Conservation (phyloP, 2,797 vertebrate genomes). For the Syndactyla subalaris region DNA sequence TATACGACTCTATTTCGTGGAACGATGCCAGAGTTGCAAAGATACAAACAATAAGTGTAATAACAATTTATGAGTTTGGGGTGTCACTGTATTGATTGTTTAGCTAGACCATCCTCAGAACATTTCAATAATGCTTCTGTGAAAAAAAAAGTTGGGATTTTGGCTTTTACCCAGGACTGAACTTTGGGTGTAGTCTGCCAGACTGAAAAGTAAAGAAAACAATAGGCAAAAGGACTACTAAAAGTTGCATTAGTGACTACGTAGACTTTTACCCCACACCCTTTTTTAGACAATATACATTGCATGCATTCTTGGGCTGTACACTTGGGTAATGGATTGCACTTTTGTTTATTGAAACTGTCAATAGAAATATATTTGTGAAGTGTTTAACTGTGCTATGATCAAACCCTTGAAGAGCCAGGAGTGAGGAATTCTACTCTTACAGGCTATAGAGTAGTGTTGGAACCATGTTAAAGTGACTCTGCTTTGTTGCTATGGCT, state of each 20-base stretch:
- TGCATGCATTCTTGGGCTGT: not conserved
- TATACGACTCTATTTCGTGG: not conserved
- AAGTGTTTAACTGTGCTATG: not conserved
- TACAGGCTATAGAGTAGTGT: not conserved
- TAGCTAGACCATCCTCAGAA: not conserved
- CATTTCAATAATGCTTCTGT: not conserved
- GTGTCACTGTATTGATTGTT: not conserved
- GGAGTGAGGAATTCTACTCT: not conserved
- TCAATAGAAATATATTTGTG: not conserved
- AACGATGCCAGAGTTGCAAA: not conserved
- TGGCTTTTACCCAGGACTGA: not conserved
- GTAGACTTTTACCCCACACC: rapidly evolving
- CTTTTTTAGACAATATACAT: not conserved
- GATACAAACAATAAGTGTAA: not conserved
- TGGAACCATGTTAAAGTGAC: not conserved
- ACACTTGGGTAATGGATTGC: not conserved
- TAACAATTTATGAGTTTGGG: not conserved
- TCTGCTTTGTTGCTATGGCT: not conserved
- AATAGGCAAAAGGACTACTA: not conserved
- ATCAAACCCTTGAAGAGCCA: not conserved
- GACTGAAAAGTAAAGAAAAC: not conserved
- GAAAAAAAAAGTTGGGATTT: not conserved
- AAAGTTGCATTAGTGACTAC: not conserved
- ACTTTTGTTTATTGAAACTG: not conserved
- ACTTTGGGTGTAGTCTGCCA: not conserved